Evolutionary conservation across 1,140 invertebrate species (phyloP), one percentile per base, ranked within the genome.

Genomic region (Megalopta genalis): DNA sequence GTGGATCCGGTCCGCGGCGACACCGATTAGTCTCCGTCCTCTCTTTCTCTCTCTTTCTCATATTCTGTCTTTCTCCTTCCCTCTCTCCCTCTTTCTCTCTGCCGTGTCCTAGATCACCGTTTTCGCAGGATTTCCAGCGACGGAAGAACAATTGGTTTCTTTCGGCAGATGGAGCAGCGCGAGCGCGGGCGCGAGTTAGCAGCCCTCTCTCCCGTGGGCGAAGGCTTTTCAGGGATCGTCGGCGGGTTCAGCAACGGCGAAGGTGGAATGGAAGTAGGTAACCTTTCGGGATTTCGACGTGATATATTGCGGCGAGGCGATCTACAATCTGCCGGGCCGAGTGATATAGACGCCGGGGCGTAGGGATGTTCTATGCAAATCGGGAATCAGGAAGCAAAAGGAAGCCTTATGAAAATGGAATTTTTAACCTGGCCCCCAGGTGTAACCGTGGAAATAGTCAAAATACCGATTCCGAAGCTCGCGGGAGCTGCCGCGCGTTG

Each of bases 361-460:
- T 16, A 23, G 62, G n/a, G 54, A 77, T 77, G 73, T 77, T 81
- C 46, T 81, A 81, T 81, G 80, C 80, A 77, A 81, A 81, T 81
- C n/a, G 67, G 65, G 80, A 77, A 81, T 71, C 59, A 77, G 74
- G 66, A 81, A 77, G 76, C 67, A 75, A 65, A 70, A 68, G 68
- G 52, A 54, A 71, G 59, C 76, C 59, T 63, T 77, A 77, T 77
- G 76, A 77, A 77, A 77, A 77, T 71, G 59, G 46, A 63, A 77
- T 37, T 71, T 77, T 71, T 32, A 54, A n/a, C n/a, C 23, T 27
- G 16, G 63, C 16, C 75, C 42, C 59, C 46, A 52, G 57, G 67
- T 71, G 75, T 71, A 70, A 42, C 42, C 32, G 27, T 27, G 67
- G 21, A 71, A 71, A 71, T 71, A 54, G 14, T 37, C 67, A 46